phyloP scores from a whole-genome alignment of 2,797 vertebrate genomes.

The Artibeus lituratus region DNA sequence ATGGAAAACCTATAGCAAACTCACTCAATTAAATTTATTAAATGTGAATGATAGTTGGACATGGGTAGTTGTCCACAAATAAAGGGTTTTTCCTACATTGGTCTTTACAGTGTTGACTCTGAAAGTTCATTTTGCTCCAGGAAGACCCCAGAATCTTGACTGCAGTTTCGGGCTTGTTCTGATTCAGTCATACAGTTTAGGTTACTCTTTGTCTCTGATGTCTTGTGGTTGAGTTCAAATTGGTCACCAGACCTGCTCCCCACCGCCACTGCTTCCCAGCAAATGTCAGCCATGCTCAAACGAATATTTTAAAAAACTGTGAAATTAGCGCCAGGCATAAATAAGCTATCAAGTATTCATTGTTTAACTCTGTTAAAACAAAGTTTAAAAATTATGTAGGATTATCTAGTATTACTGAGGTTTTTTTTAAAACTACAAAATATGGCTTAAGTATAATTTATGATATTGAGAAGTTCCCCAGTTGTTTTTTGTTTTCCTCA shows the following conservation, averaged over 20 bases:
- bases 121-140: not conserved
- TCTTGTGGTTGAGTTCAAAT: not conserved
- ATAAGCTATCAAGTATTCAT: not conserved
- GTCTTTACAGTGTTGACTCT: not conserved
- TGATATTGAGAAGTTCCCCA: not conserved
- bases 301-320: not conserved
- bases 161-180: not conserved
- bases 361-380: not conserved
- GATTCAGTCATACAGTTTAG: not conserved
- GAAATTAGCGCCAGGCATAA: not conserved
- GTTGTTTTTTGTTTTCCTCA: not conserved
- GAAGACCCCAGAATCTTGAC: not conserved
- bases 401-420: not conserved
- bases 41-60: not conserved
- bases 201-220: not conserved
- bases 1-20: not conserved
- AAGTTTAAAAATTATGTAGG: not conserved
- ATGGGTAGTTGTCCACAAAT: not conserved
- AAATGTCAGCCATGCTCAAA: not conserved
- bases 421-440: not conserved
- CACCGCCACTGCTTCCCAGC: fast-evolving
- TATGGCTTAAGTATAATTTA: not conserved
- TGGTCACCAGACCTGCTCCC: not conserved
- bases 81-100: not conserved
- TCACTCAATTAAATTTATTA: not conserved